Percentiles rank a stretch among this genome's conserved stretches.
phyloP scores from a whole-genome alignment of 2,113 vertebrate genomes.

The Megaleporinus macrocephalus region DNA sequence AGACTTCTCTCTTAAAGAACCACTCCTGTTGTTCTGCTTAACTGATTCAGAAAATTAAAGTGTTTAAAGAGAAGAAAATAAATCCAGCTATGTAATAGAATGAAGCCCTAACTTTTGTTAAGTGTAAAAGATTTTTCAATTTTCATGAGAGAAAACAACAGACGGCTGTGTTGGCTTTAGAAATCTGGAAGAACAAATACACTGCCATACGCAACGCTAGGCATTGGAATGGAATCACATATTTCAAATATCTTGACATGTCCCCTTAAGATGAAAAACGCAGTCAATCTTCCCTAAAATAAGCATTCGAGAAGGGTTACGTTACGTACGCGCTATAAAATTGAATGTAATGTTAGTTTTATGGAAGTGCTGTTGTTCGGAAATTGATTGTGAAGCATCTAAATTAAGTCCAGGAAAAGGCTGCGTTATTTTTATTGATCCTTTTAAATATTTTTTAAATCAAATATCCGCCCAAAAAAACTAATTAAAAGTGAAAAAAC shows the following conservation, averaged over 20 bases:
- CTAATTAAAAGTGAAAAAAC: too few species aligned
- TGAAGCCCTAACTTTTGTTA: constrained; percentile 57
- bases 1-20: constrained; percentile 57
- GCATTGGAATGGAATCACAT: constrained; percentile 21
- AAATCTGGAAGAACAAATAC: constrained; percentile 29
- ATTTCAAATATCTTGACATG: constrained; percentile 1
- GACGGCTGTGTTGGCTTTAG: constrained; percentile 18
- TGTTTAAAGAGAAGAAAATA: constrained; percentile 51
- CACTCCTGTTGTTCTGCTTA: constrained; percentile 69
- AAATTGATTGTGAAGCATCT: constrained; percentile 20
- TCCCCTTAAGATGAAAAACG: not conserved
- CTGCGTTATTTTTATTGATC: too few species aligned
- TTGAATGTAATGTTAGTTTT: constrained; percentile 18
- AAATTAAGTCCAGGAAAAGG: too few species aligned
- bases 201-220: constrained; percentile 20
- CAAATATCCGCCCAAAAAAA: too few species aligned
- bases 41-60: constrained; percentile 80
- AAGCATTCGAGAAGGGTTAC: constrained; percentile 10
- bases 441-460: too few species aligned
- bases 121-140: constrained; percentile 48
- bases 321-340: constrained; percentile 24
- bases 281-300: constrained; percentile 17
- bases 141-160: constrained; percentile 12
- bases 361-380: constrained; percentile 28
- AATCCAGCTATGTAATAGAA: constrained; percentile 54